Percentiles rank a stretch among this genome's conserved stretches.
Conservation (phyloP, 1,140 invertebrate species). For the Bombus breviceps region DNA sequence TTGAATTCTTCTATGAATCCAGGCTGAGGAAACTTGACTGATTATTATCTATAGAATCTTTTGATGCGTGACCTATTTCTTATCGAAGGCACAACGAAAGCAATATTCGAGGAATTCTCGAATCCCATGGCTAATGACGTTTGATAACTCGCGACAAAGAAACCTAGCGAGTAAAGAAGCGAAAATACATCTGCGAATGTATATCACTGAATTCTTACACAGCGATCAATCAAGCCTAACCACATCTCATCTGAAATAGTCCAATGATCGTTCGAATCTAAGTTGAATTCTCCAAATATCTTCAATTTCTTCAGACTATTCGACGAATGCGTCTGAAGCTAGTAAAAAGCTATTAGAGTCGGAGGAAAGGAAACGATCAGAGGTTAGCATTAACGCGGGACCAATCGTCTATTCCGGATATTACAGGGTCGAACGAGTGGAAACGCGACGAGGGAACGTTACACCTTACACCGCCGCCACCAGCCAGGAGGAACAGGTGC, state of each 20-base stretch:
- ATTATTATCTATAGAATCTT: too few relatives aligned
- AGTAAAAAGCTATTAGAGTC: not conserved
- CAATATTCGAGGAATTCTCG: too few relatives aligned
- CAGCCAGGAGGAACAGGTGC: conserved; percentile 75
- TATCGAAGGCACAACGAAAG: too few relatives aligned
- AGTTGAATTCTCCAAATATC: not conserved
- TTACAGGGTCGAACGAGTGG: conserved; percentile 62
- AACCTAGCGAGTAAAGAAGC: too few relatives aligned
- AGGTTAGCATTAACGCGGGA: conserved; percentile 66
- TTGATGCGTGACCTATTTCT: too few relatives aligned
- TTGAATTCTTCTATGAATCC: too few relatives aligned
- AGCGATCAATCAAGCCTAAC: not conserved
- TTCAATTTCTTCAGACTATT: not conserved
- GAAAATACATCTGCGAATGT: too few relatives aligned
- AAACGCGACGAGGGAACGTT: conserved; percentile 68
- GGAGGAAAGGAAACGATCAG: conserved; percentile 6
- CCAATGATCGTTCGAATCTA: not conserved
- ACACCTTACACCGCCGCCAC: conserved; percentile 72
- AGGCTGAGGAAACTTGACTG: too few relatives aligned
- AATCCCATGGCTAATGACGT: too few relatives aligned
- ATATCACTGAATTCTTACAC: too few relatives aligned
- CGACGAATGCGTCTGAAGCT: conserved; percentile 9
- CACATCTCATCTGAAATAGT: not conserved
- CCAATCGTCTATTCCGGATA: conserved; percentile 69
- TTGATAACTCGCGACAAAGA: too few relatives aligned